These are phyloP conservation scores for Drosophila maculinotata DNA, from an alignment of 2,888 invertebrate species.

Conservation along the genomic window DNA sequence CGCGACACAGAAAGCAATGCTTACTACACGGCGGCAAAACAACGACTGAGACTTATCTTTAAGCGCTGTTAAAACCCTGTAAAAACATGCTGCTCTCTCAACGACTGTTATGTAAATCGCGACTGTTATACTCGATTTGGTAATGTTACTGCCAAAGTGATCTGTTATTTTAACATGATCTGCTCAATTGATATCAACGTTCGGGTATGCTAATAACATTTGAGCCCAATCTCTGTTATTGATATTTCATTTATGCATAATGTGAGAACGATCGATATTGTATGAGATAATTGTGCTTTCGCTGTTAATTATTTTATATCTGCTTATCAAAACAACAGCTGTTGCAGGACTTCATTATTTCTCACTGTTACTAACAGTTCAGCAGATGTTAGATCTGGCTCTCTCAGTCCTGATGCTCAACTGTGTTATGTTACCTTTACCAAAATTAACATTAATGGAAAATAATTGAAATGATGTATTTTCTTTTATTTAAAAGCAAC, in stretches of 20 bases:
- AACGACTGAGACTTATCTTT: conserved; percentile 31
- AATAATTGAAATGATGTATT: neutral
- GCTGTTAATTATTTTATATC: neutral
- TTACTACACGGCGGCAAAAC: conserved; percentile 25
- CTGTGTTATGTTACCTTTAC: too few species aligned
- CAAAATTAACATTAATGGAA: too few species aligned
- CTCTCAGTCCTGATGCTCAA: too few species aligned
- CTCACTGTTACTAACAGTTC: neutral
- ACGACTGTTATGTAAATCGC: too few species aligned
- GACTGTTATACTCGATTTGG: conserved; percentile 42
- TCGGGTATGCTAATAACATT: neutral
- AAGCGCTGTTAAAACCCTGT: conserved; percentile 2
- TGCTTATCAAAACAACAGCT: neutral
- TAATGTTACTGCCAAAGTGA: conserved; percentile 28
- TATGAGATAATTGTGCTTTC: too few species aligned
- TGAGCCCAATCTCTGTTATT: too few species aligned
- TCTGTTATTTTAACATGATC: conserved; percentile 24
- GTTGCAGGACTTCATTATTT: neutral
- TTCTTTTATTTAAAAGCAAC: conserved; percentile 21
- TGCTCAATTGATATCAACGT: too few species aligned
- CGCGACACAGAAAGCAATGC: neutral
- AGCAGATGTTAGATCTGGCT: too few species aligned
- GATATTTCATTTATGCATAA: too few species aligned
- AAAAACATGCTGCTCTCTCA: conserved; percentile 10
- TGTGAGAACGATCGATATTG: too few species aligned